Conservation (phyloP, 2,888 invertebrate species). For the Cerastoderma edule region DNA sequence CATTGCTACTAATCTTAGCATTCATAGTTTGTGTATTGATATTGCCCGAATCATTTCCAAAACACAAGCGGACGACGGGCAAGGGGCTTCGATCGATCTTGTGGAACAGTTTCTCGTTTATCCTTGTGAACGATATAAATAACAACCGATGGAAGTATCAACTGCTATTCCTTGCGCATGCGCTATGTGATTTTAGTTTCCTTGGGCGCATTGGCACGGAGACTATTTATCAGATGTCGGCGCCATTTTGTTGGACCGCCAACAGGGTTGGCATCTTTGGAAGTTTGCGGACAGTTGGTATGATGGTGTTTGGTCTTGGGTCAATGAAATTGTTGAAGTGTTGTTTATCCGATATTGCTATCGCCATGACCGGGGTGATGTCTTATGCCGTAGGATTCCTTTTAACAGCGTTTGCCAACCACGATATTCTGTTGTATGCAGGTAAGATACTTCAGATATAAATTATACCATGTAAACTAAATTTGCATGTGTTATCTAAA, state of each 20-base stretch:
- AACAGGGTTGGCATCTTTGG: slow-evolving; percentile 54
- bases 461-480: too few relatives aligned
- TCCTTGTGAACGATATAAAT: slow-evolving; percentile 28
- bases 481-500: too few relatives aligned
- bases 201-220: slow-evolving; percentile 38
- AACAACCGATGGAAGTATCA: slow-evolving; percentile 54
- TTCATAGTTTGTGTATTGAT: slow-evolving; percentile 26
- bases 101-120: slow-evolving; percentile 42
- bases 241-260: slow-evolving; percentile 63
- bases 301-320: slow-evolving; percentile 40
- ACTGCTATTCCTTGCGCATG: slow-evolving; percentile 37
- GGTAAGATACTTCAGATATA: slow-evolving; percentile 42
- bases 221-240: slow-evolving; percentile 57
- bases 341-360: slow-evolving; percentile 42
- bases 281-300: slow-evolving; percentile 30
- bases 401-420: slow-evolving; percentile 37
- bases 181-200: slow-evolving; percentile 40
- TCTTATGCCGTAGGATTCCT: slow-evolving; percentile 41
- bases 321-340: slow-evolving; percentile 36
- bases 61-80: slow-evolving; percentile 29
- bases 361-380: slow-evolving; percentile 44
- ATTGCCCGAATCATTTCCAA: slow-evolving; percentile 50
- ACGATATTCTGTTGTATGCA: slow-evolving; percentile 43
- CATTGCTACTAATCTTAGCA: slow-evolving; percentile 28
- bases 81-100: slow-evolving; percentile 30